Percentiles rank a stretch among this genome's conserved stretches.
Conservation (phyloP, 2,888 invertebrate genomes). For the Thumatha senex region DNA sequence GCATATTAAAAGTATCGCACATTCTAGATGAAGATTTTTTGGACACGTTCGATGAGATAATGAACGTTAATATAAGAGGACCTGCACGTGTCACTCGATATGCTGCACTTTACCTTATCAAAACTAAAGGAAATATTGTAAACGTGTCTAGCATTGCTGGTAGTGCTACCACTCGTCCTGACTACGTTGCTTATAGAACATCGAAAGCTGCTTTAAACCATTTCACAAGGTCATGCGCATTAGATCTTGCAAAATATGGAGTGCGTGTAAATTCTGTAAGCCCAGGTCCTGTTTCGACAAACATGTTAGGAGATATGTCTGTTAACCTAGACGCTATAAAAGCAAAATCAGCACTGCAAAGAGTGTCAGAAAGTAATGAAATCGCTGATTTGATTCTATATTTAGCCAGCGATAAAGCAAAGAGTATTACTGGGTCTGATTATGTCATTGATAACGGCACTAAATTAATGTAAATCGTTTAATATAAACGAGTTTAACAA, state of each 20-base stretch:
- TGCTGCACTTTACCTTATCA: conserved; percentile 38
- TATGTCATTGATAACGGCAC: conserved; percentile 30
- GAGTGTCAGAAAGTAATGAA: conserved; percentile 27
- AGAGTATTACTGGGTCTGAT: conserved; percentile 38
- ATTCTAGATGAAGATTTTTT: conserved; percentile 24
- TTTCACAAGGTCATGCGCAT: conserved; percentile 46
- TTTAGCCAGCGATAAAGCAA: conserved; percentile 43
- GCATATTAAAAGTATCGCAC: conserved; percentile 20
- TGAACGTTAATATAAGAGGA: conserved; percentile 41
- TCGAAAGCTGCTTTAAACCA: conserved; percentile 48
- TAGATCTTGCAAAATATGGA: conserved; percentile 88
- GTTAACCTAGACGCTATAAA: background rate
- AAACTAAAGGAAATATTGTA: conserved; percentile 45
- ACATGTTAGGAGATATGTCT: conserved; percentile 61
- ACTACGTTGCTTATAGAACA: conserved; percentile 60
- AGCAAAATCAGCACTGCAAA: conserved; percentile 13
- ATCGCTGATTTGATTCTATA: conserved; percentile 42
- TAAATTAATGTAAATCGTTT: background rate
- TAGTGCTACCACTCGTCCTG: conserved; percentile 80
- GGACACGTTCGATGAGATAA: conserved; percentile 38
- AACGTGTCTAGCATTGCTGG: conserved; percentile 43
- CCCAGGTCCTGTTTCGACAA: conserved; percentile 57
- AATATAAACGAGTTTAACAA: too few species aligned
- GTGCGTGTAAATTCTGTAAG: conserved; percentile 84
- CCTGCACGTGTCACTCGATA: conserved; percentile 31